Evolutionary conservation across 35 echinoderm and acorn worm genomes (phyloP), one percentile per base, ranked within the genome.

Genomic region (Stichopus chloronotus): DNA sequence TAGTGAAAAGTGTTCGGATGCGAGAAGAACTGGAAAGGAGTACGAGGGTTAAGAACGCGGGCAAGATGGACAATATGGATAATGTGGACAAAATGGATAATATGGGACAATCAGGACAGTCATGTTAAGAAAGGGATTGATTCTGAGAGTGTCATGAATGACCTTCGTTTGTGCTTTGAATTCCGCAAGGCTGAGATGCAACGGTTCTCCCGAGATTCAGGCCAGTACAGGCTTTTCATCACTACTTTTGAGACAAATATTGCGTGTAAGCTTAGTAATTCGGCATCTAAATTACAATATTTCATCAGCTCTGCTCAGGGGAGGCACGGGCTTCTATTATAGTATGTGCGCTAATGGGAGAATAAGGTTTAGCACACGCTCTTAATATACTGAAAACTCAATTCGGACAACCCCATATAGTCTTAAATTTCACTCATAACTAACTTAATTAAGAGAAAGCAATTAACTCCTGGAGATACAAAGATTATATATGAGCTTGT

Each of bases 141-240:
- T 76, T 77, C 25, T 5, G 60, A 71, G 60, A 60, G 22, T 57
- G 59, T 57, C 22, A 83, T 92, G 19, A 83, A 83, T 82, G 91
- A 92, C n/a, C 89, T 92, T 59, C 25, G 57, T 57, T 81, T 81
- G 59, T 92, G 9, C 8, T 92, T 91, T 91, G 88, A 92, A 53
- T 83, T 92, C 16, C 91, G 78, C 11, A 92, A 92, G 58, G n/a
- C 91, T 24, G 68, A 58, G 23, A 92, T 92, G 13, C 91, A 79
- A 81, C 57, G 83, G 25, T 92, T 92, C 83, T 82, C 55, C 3
- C 30, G 90, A 80, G 90, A 92, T 92, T 58, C 90, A 81, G 56
- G 90, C 54, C 55, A 92, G 58, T 92, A 92, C 59, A 80, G 78
- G 74, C 61, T 80, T 92, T 92, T 92, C 52, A 92, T 79, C 9